A percentile compares a stretch with the other conserved stretches of the same genome.
Evolutionary conservation across 2,113 vertebrate genomes (phyloP).

Genomic region (Thryonomys swinderianus): DNA sequence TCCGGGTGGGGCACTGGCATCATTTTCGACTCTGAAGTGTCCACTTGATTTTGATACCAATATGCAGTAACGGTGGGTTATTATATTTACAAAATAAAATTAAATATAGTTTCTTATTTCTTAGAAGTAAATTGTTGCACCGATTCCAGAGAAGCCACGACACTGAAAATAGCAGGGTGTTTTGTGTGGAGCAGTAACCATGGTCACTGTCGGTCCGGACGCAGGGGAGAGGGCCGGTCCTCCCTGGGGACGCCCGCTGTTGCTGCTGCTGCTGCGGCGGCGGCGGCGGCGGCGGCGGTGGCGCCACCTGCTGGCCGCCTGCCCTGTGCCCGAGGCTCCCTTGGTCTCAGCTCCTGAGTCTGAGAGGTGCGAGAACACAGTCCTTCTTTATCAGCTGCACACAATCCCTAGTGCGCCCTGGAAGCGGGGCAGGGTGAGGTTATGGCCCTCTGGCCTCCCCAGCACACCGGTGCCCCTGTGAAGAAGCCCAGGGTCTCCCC

Average conservation of each 20-base stretch:
- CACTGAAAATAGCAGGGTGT: slow-evolving; percentile 42
- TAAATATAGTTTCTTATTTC: slow-evolving; percentile 53
- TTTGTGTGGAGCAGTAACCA: slow-evolving; percentile 58
- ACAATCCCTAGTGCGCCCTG: background rate
- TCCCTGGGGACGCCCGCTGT: background rate
- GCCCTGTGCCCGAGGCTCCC: no score
- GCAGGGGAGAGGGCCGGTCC: background rate
- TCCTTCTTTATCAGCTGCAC: background rate
- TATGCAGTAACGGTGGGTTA: background rate
- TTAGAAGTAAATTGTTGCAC: slow-evolving; percentile 54
- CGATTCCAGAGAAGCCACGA: slow-evolving; percentile 34
- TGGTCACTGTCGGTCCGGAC: slow-evolving; percentile 48
- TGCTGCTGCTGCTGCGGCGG: no score
- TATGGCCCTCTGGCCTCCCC: no score
- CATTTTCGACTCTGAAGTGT: background rate
- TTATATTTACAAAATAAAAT: slow-evolving; percentile 42
- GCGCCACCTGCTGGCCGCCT: no score
- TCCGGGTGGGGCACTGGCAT: background rate
- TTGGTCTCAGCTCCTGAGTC: background rate
- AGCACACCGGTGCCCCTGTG: no score
- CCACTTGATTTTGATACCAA: background rate
- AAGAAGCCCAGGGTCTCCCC: background rate
- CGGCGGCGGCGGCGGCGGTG: no score
- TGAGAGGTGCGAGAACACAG: background rate
- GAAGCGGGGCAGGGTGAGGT: background rate